Evolutionary conservation across 2,797 vertebrate genomes (phyloP), one percentile per base, ranked within the genome.

Genomic region (Platalea minor): DNA sequence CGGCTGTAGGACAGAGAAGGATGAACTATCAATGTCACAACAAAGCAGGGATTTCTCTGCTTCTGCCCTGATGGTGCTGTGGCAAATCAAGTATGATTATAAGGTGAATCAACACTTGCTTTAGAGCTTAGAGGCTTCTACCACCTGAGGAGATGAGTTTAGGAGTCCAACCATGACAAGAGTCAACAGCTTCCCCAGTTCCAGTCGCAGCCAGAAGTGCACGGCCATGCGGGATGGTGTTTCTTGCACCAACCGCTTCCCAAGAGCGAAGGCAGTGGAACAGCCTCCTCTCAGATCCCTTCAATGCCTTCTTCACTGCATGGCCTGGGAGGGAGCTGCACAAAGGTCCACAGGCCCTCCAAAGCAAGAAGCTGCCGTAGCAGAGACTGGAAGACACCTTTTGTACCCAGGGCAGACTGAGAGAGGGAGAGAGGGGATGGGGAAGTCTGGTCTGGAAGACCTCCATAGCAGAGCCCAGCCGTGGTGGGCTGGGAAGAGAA

Each of bases 41-140:
- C 53, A 93, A 81, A 85, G 65, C 46, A 68, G 17, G 7, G 37
- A 83, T 89, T 89, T 84, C 56, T 92, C 51, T 82, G 56, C 54
- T 89, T 91, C 57, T 64, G 72, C 39, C 23, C 15, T 73, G 50
- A 51, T 25, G 29, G 15, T 84, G 75, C 45, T 85, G 56, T 69
- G 75, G 56, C 23, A 93, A 85, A 83, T 77, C 37, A 60, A 64
- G 23, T 35, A 56, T n/a, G 31, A 72, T 24, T 82, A 13, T 48
- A 76, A 87, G 64, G 43, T 83, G 64, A 77, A 73, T 53, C 45
- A 25, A 83, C 13, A 77, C 56, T 35, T 90, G 26, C 43, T 91
- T 88, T 48, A 87, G 63, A 77, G 41, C 37, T 76, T n/a, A 83
- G 31, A 95, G 37, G 35, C 18, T 76, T 95, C 48, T 85, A 74